phyloP scores from a whole-genome alignment of 2,888 invertebrate species.

The Lydus trimaculatus region DNA sequence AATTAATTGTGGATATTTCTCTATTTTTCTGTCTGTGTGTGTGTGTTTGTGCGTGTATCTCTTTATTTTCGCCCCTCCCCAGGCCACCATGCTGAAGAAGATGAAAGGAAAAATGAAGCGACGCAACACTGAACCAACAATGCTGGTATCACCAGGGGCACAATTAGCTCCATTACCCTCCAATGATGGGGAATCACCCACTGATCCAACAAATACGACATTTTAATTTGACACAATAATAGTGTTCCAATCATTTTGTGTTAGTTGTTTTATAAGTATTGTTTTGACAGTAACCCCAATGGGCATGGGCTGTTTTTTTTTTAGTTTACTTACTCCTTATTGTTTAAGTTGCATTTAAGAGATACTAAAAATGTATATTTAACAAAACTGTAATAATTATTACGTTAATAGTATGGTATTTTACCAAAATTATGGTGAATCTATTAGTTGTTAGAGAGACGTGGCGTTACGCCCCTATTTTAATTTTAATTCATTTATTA shows the following conservation, averaged over 20 bases:
- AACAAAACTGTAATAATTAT: conserved; percentile 64
- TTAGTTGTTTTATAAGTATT: conserved; percentile 18
- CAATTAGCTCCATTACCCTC: conserved; percentile 61
- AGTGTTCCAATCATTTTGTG: conserved; percentile 1
- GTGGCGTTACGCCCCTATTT: conserved; percentile 43
- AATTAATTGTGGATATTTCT: not conserved
- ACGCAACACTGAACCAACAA: conserved; percentile 89
- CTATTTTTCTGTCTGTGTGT: too few relatives aligned
- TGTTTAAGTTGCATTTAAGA: conserved; percentile 50
- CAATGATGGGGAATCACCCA: conserved; percentile 62
- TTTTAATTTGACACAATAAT: conserved; percentile 49
- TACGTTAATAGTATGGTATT: conserved; percentile 68
- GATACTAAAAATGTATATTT: conserved; percentile 50
- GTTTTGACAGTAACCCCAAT: conserved; percentile 33
- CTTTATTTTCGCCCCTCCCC: conserved; percentile 61
- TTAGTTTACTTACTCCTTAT: not conserved
- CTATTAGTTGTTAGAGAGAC: conserved; percentile 32
- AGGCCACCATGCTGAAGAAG: conserved; percentile 99
- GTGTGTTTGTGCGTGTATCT: conserved; percentile 10
- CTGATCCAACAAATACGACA: conserved; percentile 59
- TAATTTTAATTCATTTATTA: conserved; percentile 45
- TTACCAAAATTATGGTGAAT: conserved; percentile 60
- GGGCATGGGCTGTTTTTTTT: conserved; percentile 39
- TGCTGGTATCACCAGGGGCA: conserved; percentile 66
- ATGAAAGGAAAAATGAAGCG: conserved; percentile 96